A percentile compares a stretch with the other conserved stretches of the same genome.
Conservation (phyloP, 1,140 invertebrate genomes). For the Potamilus streckersoni region DNA sequence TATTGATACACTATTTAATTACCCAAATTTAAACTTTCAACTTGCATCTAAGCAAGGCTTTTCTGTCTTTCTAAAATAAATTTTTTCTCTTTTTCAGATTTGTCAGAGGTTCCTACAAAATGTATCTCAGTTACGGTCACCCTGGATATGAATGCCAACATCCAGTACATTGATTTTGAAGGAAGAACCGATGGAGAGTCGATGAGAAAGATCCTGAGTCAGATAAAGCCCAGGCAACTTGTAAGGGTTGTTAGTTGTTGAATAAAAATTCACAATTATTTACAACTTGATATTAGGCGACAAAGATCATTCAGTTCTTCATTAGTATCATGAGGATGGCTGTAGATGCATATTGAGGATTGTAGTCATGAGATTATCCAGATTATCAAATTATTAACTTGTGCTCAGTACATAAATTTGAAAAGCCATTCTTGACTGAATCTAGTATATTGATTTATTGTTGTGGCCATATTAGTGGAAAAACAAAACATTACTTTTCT, state of each 20-base stretch:
- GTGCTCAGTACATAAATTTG: no score
- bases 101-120: conserved; percentile 73
- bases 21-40: background rate
- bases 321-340: no score
- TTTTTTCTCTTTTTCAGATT: conserved; percentile 43
- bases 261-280: background rate
- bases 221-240: conserved; percentile 85
- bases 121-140: conserved; percentile 83
- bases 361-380: no score
- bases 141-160: conserved; percentile 84
- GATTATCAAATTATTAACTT: no score
- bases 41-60: background rate
- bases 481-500: no score
- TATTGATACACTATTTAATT: background rate
- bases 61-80: no score
- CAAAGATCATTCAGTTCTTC: no score
- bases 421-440: no score
- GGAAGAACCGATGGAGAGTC: conserved; percentile 98
- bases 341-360: no score
- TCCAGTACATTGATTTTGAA: conserved; percentile 98
- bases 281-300: background rate
- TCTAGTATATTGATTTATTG: no score
- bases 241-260: conserved; percentile 38
- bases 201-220: conserved; percentile 87
- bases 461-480: no score